Evolutionary conservation across 2,888 invertebrate species (phyloP).

Genomic region (Diabrotica balteata): DNA sequence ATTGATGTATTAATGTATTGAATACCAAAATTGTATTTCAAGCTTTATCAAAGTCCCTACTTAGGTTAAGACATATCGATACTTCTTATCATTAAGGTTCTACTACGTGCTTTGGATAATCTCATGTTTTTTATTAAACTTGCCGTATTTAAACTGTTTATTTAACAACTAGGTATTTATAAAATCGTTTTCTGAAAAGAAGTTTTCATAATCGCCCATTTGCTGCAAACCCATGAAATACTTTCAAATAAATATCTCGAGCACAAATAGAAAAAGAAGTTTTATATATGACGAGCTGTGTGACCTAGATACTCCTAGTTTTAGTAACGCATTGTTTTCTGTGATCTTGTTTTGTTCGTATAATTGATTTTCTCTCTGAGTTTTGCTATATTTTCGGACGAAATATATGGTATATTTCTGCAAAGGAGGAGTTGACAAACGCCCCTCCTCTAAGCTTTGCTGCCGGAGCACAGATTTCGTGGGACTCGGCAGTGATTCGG

Average conservation of each 20-base stretch:
- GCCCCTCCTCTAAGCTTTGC: constrained; percentile 17
- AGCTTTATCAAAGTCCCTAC: no score
- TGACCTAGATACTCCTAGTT: constrained; percentile 30
- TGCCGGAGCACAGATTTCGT: constrained; percentile 6
- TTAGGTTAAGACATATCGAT: no score
- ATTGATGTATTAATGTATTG: no score
- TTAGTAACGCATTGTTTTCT: constrained; percentile 27
- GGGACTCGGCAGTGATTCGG: not conserved
- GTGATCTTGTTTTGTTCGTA: constrained; percentile 27
- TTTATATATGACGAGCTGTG: constrained; percentile 8
- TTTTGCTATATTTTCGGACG: constrained; percentile 26
- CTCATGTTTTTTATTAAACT: no score
- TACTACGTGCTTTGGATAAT: no score
- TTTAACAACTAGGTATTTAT: no score
- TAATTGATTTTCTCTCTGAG: constrained; percentile 30
- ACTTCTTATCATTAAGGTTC: no score
- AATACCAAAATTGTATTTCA: no score
- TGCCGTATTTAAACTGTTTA: no score
- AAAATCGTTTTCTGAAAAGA: no score
- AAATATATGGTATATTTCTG: constrained; percentile 15
- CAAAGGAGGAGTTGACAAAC: constrained; percentile 19
- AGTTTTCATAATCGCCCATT: not conserved
- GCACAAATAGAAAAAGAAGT: constrained; percentile 7
- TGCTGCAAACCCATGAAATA: constrained; percentile 14
- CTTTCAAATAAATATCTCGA: constrained; percentile 11